Conservation (phyloP, 2,797 vertebrate genomes). For the Tympanoctomys barrerae region DNA sequence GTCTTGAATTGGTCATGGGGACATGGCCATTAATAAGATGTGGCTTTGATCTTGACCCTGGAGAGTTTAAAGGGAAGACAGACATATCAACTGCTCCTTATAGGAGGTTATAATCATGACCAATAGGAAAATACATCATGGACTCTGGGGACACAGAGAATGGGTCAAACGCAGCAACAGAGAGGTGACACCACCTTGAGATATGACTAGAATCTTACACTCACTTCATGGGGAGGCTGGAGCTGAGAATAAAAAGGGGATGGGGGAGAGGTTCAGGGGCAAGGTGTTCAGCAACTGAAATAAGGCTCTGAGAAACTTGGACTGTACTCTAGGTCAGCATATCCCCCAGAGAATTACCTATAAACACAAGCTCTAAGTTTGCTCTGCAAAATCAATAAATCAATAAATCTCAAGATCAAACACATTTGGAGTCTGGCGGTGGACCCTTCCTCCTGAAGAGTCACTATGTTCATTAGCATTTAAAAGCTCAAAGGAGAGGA, state of each 20-base stretch:
- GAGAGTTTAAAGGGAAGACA: neutral
- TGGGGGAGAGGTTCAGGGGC: neutral
- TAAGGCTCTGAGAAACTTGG: neutral
- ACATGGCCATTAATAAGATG: neutral
- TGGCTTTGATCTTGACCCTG: conserved; percentile 28
- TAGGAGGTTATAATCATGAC: too few species aligned
- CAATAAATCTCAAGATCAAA: conserved; percentile 60
- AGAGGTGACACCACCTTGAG: neutral
- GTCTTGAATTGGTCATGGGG: neutral
- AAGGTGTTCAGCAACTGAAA: neutral
- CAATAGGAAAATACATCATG: neutral
- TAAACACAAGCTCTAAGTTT: conserved; percentile 28
- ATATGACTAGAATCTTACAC: neutral
- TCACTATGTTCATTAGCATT: neutral
- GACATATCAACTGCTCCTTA: neutral
- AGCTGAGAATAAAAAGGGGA: neutral
- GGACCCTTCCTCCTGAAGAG: neutral
- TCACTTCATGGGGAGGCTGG: neutral
- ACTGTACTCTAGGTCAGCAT: conserved; percentile 35
- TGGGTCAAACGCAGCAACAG: neutral
- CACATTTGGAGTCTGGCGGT: neutral
- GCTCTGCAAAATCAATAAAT: conserved; percentile 46
- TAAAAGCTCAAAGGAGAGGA: neutral
- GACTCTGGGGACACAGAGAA: neutral
- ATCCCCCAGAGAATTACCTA: conserved; percentile 17